phyloP scores from a whole-genome alignment of 2,113 vertebrate genomes.

The Chunga burmeisteri region DNA sequence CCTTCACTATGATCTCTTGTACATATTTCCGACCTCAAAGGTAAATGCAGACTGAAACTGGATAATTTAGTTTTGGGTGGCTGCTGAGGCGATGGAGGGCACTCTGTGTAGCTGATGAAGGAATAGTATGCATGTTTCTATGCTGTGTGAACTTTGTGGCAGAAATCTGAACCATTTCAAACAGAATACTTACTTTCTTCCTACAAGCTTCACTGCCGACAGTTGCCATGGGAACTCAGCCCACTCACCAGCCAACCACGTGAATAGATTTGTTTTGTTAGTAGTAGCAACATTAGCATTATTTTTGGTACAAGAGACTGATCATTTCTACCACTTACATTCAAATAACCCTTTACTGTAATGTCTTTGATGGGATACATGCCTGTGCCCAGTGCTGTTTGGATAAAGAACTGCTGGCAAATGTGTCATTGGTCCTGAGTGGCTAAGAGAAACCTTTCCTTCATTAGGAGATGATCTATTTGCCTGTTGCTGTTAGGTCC shows the following conservation, averaged over 20 bases:
- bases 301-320: background rate
- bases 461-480: background rate
- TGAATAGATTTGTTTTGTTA: constrained; percentile 43
- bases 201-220: background rate
- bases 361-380: background rate
- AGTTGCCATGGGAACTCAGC: constrained; percentile 66
- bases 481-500: background rate
- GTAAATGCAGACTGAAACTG: background rate
- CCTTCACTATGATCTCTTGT: background rate
- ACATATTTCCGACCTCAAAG: background rate
- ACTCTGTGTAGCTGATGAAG: background rate
- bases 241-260: constrained; percentile 33
- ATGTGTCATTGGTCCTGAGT: background rate
- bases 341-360: background rate
- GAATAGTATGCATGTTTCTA: background rate
- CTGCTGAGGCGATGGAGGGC: background rate
- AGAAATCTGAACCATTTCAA: constrained; percentile 43
- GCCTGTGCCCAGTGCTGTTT: background rate
- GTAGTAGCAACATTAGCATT: constrained; percentile 22
- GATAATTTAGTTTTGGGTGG: background rate
- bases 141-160: constrained; percentile 8
- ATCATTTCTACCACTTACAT: background rate
- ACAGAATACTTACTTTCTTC: constrained; percentile 51
- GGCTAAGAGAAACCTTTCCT: background rate
- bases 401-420: background rate